Conservation (phyloP, 2,113 vertebrate species). For the Desmodus rotundus region DNA sequence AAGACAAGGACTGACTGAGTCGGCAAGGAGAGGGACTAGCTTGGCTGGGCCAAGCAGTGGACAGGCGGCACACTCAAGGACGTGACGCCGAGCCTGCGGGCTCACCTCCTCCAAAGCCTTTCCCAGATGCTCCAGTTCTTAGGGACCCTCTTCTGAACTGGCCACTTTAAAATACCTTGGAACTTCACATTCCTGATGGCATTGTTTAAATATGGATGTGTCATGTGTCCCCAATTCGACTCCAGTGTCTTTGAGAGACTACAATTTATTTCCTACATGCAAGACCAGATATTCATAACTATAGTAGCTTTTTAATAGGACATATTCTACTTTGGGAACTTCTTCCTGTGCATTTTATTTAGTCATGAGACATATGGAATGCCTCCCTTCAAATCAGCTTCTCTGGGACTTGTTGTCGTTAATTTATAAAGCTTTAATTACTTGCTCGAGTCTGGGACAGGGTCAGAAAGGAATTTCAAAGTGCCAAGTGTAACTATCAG, state of each 20-base stretch:
- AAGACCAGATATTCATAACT: neutral
- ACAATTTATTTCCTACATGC: neutral
- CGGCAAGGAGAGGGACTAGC: neutral
- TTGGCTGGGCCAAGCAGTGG: neutral
- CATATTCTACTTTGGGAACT: neutral
- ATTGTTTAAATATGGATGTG: neutral
- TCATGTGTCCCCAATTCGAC: neutral
- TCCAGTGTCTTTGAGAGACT: neutral
- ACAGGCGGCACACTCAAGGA: neutral
- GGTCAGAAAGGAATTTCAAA: neutral
- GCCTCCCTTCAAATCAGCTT: neutral
- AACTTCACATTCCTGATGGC: neutral
- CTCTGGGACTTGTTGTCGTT: neutral
- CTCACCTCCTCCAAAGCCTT: neutral
- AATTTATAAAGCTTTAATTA: neutral
- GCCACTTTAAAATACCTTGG: neutral
- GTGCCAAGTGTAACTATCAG: neutral
- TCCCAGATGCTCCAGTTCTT: too few species aligned
- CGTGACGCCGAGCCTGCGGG: neutral
- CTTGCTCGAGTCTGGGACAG: neutral
- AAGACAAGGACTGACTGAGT: neutral
- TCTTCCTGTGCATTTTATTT: neutral
- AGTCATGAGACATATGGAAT: neutral
- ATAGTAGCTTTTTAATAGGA: neutral
- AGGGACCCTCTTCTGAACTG: neutral